Base-by-base conservation (phyloP, 2,888 invertebrate species). In the Dryococelus australis region DNA sequence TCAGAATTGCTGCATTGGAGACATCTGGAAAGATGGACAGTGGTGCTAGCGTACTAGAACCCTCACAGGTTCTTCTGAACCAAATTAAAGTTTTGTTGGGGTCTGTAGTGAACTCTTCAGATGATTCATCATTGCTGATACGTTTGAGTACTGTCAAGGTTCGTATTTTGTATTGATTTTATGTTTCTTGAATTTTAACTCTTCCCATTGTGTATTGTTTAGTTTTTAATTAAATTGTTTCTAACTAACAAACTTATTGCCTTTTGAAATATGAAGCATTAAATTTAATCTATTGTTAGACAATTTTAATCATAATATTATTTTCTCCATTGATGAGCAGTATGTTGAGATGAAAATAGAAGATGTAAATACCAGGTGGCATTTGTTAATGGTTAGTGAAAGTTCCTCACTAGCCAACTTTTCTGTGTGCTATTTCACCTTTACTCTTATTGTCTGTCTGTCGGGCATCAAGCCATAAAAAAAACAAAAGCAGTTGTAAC, bases 81-180 rank as follows among this genome's bases (percentile, higher is more conserved):
- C 93, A 93, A 89, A 92, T 92, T 0, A 92, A 92, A 87, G 92
- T 94, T 89, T 93, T 96, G 90, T 92, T 96, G 88, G 92, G 93
- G 88, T 94, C 95, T 51, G 93, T 94, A 88, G 94, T 95, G 88
- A 95, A 95, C 92, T 94, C 95, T 27, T 94, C 95, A 10, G 96
- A 96, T 92, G 94, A 94, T 90, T 94, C 94, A 86, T 94, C 94
- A 86, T 93, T 96, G 86, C 93, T 94, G 89, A 94, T 95, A 88
- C 93, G 95, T 84, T 93, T 95, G 89, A 95, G 95, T 88, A 93
- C 95, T 90, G 94, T 95, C 89, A 94, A 95, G 94, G 95, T 95
- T 65, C 90, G 90, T 91, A 65, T 53, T 47, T 65, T 80, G 85
- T 84, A 51, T 27, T 16, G 16, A 16, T n/a, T 81, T 81, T 81